Conservation (phyloP, 1,140 invertebrate genomes). For the Coptotermes formosanus region DNA sequence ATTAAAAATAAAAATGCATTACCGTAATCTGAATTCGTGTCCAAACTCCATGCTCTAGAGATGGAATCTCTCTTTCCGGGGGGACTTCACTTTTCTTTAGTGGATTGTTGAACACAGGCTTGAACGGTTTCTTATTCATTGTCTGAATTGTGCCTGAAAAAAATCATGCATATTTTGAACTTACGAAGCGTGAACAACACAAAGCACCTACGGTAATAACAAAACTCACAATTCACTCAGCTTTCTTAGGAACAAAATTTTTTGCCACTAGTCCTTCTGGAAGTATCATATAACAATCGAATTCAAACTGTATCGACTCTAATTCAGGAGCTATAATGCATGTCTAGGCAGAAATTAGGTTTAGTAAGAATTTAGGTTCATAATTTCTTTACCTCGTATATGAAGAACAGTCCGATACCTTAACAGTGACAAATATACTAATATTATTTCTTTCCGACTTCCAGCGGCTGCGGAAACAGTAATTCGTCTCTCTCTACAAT, state of each 20-base stretch:
- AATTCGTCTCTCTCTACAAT: neutral
- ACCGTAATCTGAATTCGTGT: too few species aligned
- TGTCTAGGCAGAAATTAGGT: too few species aligned
- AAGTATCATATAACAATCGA: too few species aligned
- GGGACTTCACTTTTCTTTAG: neutral
- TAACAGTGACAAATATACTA: neutral
- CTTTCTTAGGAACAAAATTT: too few species aligned
- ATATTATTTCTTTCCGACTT: neutral
- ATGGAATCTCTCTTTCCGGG: neutral
- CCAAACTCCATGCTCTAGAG: neutral
- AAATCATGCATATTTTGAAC: too few species aligned
- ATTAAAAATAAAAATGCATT: too few species aligned
- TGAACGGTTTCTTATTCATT: neutral
- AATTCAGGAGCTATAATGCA: too few species aligned
- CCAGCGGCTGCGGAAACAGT: neutral
- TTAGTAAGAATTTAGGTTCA: neutral
- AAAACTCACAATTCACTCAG: too few species aligned
- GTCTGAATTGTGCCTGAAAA: neutral
- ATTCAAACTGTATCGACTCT: too few species aligned
- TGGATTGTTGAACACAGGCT: constrained; percentile 1
- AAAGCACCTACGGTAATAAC: too few species aligned
- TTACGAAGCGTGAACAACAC: too few species aligned
- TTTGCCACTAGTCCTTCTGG: too few species aligned
- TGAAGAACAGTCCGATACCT: neutral
- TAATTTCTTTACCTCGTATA: neutral